These are phyloP conservation scores for Gastrophysa polygoni DNA, from an alignment of 2,888 invertebrate genomes.

Conservation along the genomic window DNA sequence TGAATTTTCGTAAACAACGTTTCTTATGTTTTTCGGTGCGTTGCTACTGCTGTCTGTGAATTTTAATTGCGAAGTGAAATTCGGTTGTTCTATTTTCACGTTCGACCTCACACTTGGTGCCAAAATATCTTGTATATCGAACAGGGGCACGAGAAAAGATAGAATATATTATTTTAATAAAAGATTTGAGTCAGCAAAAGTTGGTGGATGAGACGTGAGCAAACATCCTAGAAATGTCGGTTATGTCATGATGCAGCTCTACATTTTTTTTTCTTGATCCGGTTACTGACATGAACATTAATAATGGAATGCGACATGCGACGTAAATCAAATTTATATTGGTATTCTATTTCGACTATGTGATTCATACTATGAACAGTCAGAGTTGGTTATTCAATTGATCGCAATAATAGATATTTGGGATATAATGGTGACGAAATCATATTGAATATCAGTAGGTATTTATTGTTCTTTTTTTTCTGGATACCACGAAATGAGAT, in stretches of 20 bases:
- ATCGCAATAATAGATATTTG: no score
- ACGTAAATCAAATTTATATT: no score
- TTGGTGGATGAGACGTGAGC: background rate
- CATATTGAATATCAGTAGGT: no score
- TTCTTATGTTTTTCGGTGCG: slow-evolving; percentile 35
- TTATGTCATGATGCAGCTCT: background rate
- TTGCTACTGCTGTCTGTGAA: slow-evolving; percentile 17
- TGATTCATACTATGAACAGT: no score
- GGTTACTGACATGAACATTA: background rate
- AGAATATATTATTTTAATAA: slow-evolving; percentile 20
- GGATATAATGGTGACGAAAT: no score
- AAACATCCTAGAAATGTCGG: slow-evolving; percentile 11
- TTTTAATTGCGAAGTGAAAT: slow-evolving; percentile 7
- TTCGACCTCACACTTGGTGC: slow-evolving; percentile 44
- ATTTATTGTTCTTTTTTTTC: no score
- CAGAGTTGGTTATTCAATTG: no score
- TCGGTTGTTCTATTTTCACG: slow-evolving; percentile 43
- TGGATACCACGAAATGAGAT: no score
- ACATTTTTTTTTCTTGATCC: background rate
- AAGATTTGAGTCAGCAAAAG: slow-evolving; percentile 21
- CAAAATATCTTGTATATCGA: slow-evolving; percentile 44
- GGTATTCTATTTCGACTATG: no score
- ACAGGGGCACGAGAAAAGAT: slow-evolving; percentile 22
- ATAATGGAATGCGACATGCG: no score
- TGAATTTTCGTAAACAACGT: slow-evolving; percentile 25